These are phyloP conservation scores for Vidua macroura DNA, from an alignment of 2,113 vertebrate species.

Conservation along the genomic window DNA sequence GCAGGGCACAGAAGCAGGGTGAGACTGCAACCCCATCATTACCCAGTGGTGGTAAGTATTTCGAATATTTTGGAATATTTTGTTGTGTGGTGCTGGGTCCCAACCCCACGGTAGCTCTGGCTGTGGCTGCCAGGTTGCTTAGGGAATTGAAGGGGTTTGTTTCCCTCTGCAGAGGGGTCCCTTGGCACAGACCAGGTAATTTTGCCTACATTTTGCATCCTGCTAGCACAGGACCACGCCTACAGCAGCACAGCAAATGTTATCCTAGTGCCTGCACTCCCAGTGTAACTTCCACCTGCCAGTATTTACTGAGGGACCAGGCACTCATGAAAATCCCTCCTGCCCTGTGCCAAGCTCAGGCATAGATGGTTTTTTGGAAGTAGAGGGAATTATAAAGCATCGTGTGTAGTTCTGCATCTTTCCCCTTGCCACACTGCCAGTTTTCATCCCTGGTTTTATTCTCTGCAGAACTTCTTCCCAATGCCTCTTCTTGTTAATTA, in stretches of 20 bases:
- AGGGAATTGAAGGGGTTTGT: neutral
- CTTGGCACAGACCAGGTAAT: neutral
- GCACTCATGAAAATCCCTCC: neutral
- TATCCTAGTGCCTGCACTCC: neutral
- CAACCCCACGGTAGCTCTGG: neutral
- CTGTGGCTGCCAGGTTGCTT: neutral
- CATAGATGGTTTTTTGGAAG: neutral
- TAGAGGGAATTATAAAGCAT: neutral
- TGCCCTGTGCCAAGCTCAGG: neutral
- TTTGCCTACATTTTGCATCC: neutral
- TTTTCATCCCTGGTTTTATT: neutral
- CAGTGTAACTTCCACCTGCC: neutral
- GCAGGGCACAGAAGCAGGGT: neutral
- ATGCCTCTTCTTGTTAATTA: neutral
- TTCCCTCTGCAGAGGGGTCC: neutral
- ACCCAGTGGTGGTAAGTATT: fast-evolving
- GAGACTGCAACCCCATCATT: neutral
- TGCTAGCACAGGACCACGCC: neutral
- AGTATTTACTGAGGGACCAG: neutral
- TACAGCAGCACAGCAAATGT: neutral
- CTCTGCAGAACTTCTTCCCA: neutral
- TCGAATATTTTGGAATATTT: neutral
- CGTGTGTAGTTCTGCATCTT: neutral
- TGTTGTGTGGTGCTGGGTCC: neutral
- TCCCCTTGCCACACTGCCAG: neutral